These are phyloP conservation scores for Phaetusa simplex DNA, from an alignment of 2,113 vertebrate genomes.

Conservation along the genomic window DNA sequence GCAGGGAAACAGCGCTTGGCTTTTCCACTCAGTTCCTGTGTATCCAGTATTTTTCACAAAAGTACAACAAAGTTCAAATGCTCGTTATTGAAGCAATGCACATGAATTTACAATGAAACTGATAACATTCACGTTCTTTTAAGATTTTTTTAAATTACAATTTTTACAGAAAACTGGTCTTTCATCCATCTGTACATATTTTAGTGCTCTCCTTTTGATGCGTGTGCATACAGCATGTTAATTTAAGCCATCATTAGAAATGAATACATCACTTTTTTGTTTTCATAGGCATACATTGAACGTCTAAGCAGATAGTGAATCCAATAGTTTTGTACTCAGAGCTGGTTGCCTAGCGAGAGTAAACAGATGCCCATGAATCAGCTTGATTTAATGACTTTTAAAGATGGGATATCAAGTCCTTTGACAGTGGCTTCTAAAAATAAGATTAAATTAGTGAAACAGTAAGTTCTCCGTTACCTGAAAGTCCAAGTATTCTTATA, in stretches of 20 bases:
- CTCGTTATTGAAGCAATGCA: fast-evolving
- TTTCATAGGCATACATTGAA: background rate
- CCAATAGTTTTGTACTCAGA: background rate
- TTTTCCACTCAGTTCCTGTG: background rate
- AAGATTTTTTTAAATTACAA: background rate
- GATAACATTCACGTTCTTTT: background rate
- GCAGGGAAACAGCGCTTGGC: background rate
- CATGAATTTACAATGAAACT: background rate
- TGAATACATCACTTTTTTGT: background rate
- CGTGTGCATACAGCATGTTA: background rate
- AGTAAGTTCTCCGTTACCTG: background rate
- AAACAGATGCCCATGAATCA: background rate
- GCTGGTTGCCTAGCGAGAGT: background rate
- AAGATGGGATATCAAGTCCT: background rate
- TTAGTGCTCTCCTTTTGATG: background rate
- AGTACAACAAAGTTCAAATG: background rate
- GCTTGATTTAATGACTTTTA: constrained; percentile 8
- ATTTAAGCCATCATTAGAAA: background rate
- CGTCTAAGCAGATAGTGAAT: background rate
- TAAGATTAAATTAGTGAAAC: background rate
- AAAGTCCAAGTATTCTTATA: background rate
- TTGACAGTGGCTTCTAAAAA: background rate
- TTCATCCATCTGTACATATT: background rate
- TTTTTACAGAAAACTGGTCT: background rate
- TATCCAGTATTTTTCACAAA: background rate